phyloP scores from a whole-genome alignment of 2,888 invertebrate genomes.

The Rhimphoctona megacephalus region DNA sequence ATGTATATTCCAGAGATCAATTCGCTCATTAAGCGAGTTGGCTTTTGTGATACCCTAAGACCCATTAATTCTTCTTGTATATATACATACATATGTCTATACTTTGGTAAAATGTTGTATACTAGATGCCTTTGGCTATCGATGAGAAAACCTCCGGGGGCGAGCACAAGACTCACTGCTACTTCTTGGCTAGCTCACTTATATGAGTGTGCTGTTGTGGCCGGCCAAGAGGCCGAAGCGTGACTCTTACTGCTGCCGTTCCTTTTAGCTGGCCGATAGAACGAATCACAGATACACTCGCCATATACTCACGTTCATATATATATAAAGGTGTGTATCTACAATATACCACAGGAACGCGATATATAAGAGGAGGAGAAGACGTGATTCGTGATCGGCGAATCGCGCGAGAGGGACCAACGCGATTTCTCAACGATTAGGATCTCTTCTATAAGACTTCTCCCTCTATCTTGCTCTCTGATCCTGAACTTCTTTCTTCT shows the following conservation, averaged over 20 bases:
- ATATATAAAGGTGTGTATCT: neutral
- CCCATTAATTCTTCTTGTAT: constrained; percentile 56
- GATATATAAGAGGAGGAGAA: constrained; percentile 40
- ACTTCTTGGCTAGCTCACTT: constrained; percentile 30
- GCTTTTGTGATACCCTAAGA: constrained; percentile 60
- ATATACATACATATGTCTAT: neutral
- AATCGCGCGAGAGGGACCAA: constrained; percentile 60
- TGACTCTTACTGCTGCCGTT: constrained; percentile 64
- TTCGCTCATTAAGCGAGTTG: constrained; percentile 66
- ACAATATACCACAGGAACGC: neutral
- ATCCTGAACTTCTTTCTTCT: constrained; percentile 63
- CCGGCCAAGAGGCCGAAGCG: constrained; percentile 63
- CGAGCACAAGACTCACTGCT: constrained; percentile 54
- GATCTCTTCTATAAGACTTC: constrained; percentile 63
- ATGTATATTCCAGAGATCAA: constrained; percentile 59
- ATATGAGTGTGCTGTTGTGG: constrained; percentile 25
- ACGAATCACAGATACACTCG: constrained; percentile 48
- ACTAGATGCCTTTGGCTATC: constrained; percentile 58
- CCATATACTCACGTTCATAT: neutral
- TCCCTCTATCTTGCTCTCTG: constrained; percentile 64
- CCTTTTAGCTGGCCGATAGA: constrained; percentile 62
- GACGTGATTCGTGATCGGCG: constrained; percentile 69
- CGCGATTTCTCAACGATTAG: constrained; percentile 69
- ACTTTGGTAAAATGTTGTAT: constrained; percentile 11
- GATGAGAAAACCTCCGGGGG: constrained; percentile 65